Base-by-base conservation (phyloP, 2,888 invertebrate genomes). In the Agrotis clavis region DNA sequence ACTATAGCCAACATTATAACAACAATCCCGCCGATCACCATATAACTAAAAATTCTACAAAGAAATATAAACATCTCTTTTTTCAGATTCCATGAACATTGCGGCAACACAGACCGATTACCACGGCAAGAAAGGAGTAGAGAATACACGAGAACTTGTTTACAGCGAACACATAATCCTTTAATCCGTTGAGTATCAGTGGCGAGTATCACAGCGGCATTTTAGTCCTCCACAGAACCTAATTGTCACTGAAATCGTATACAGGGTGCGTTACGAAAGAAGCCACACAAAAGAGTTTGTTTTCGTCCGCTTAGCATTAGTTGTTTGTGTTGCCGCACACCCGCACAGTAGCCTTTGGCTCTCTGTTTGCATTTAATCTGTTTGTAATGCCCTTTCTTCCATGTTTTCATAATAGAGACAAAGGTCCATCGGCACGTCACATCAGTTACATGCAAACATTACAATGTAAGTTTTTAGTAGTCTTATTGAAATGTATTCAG, bases 361-460 rank as follows among this genome's bases (percentile, higher is more conserved):
- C 90, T 95, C 90, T 95, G 95, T 95, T 95, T 94, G 92, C 91
- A 88, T 93, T 93, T 95, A 96, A 96, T 96, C 95, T 93, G 92
- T 94, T 93, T 94, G 93, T 94, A 90, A 92, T 92, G 88, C 88
- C 91, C 89, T 92, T 92, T 92, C 91, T 92, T 86, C 88, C 84
- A 89, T 92, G 93, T 93, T 91, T 88, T 90, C 85, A 90, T 90
- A 91, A 92, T 87, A 88, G 86, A 86, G 86, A 87, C 82, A 86
- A 79, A 84, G 81, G 82, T 77, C 78, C 77, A 84, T 87, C 87
- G 87, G 86, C 87, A 86, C 85, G 67, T 87, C 74, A 86, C 79
- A 75, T 75, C 62, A 64, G 51, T 62, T 71, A 68, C 71, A 51
- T 53, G 78, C 73, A 59, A 65, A 72, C 30, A 57, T 59, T 45